A percentile compares a stretch with the other conserved stretches of the same genome.
These are phyloP conservation scores for Gymnobelideus leadbeateri DNA, from an alignment of 2,113 vertebrate genomes.

Conservation along the genomic window DNA sequence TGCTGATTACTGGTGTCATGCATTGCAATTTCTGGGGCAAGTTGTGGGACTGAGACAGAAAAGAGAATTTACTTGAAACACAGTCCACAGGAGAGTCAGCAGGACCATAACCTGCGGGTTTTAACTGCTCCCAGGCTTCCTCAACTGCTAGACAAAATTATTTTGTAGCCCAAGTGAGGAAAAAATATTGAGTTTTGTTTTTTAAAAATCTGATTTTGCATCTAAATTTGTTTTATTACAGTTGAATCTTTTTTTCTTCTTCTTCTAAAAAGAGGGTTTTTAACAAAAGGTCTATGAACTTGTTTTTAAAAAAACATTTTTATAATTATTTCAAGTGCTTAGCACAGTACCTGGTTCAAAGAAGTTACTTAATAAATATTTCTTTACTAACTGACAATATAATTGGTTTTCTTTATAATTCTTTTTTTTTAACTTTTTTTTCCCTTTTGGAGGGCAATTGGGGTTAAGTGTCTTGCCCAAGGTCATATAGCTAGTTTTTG, in stretches of 20 bases:
- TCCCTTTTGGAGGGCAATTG: too few relatives aligned
- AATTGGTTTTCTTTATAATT: background rate
- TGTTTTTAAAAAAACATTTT: background rate
- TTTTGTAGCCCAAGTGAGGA: background rate
- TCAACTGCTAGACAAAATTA: background rate
- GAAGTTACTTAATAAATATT: background rate
- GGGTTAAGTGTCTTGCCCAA: too few relatives aligned
- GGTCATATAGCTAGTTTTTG: too few relatives aligned
- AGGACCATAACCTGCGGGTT: background rate
- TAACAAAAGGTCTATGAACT: background rate
- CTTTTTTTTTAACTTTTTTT: too few relatives aligned
- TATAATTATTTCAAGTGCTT: background rate
- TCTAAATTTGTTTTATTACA: background rate
- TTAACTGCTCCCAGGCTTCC: background rate
- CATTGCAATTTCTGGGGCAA: background rate
- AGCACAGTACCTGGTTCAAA: background rate
- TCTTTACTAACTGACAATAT: background rate
- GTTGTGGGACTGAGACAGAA: background rate
- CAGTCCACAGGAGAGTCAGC: background rate
- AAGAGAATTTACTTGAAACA: background rate
- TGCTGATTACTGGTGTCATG: background rate
- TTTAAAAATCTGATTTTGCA: background rate
- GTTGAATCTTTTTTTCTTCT: background rate
- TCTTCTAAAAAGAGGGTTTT: background rate
- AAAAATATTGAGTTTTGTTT: background rate